These are phyloP conservation scores for Nettapus auritus DNA, from an alignment of 2,113 vertebrate genomes.

Conservation along the genomic window DNA sequence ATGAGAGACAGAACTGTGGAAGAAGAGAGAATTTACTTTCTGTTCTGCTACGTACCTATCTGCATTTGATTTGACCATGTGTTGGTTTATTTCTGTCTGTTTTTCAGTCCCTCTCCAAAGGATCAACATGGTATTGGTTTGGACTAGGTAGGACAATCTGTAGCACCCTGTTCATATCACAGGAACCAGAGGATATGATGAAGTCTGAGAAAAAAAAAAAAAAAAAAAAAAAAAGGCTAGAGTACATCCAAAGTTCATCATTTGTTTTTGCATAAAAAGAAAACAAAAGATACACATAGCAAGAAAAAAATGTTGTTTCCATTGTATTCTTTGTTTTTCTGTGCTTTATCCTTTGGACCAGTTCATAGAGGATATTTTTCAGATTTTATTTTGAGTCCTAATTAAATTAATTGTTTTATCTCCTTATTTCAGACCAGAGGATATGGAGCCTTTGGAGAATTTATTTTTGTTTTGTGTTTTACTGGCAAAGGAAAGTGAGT, in stretches of 20 bases:
- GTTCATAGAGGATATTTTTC: background rate
- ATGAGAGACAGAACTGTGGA: background rate
- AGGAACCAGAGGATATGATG: background rate
- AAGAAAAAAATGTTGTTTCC: background rate
- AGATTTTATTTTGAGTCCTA: constrained; percentile 2
- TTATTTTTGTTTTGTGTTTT: background rate
- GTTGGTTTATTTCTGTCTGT: background rate
- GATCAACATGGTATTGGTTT: background rate
- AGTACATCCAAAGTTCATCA: background rate
- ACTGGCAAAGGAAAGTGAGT: background rate
- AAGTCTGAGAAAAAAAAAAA: background rate
- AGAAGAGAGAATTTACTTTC: constrained; percentile 28
- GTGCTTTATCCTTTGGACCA: background rate
- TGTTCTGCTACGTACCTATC: constrained; percentile 29
- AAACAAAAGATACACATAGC: background rate
- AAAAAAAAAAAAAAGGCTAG: background rate
- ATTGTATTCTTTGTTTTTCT: background rate
- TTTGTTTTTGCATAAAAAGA: background rate
- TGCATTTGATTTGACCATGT: constrained; percentile 5
- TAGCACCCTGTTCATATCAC: background rate
- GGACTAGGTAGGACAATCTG: constrained; percentile 15
- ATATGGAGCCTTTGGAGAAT: background rate
- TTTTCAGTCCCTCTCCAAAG: background rate
- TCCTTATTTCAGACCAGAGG: background rate
- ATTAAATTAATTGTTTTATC: constrained; percentile 6